These are phyloP conservation scores for Plagodis pulveraria DNA, from an alignment of 2,888 invertebrate genomes.

Conservation along the genomic window DNA sequence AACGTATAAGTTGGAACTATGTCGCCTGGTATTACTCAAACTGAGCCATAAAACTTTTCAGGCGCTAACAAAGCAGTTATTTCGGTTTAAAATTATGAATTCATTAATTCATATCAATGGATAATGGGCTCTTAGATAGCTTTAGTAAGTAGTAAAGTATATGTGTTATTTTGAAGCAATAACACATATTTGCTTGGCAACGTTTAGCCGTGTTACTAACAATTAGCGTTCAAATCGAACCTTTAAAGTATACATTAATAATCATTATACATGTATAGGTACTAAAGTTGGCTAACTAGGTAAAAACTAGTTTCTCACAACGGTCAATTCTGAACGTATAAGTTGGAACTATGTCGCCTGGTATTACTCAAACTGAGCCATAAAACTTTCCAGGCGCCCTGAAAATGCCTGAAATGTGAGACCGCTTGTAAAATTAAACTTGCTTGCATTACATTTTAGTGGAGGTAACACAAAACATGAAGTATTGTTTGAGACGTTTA, in stretches of 20 bases:
- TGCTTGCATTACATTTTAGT: constrained; percentile 38
- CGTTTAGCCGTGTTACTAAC: no score
- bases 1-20: constrained; percentile 1
- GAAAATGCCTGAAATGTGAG: constrained; percentile 59
- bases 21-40: constrained; percentile 68
- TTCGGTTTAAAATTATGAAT: no score
- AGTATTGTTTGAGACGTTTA: constrained; percentile 25
- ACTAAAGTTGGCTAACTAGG: background rate
- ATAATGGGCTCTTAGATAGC: no score
- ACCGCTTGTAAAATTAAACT: constrained; percentile 52
- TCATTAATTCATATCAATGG: no score
- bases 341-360: constrained; percentile 43
- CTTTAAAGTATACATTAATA: no score
- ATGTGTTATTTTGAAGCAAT: no score
- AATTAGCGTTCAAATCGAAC: no score
- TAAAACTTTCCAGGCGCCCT: constrained; percentile 58
- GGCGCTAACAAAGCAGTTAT: background rate
- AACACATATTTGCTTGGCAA: no score
- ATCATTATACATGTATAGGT: no score
- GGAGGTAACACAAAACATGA: constrained; percentile 34
- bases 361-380: constrained; percentile 68
- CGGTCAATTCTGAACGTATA: background rate
- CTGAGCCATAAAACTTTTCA: constrained; percentile 66
- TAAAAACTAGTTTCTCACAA: background rate
- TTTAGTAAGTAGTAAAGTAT: no score